Percentiles rank a stretch among this genome's conserved stretches.
Evolutionary conservation across 1,140 invertebrate genomes (phyloP).

Genomic region (Leguminivora glycinivorella): DNA sequence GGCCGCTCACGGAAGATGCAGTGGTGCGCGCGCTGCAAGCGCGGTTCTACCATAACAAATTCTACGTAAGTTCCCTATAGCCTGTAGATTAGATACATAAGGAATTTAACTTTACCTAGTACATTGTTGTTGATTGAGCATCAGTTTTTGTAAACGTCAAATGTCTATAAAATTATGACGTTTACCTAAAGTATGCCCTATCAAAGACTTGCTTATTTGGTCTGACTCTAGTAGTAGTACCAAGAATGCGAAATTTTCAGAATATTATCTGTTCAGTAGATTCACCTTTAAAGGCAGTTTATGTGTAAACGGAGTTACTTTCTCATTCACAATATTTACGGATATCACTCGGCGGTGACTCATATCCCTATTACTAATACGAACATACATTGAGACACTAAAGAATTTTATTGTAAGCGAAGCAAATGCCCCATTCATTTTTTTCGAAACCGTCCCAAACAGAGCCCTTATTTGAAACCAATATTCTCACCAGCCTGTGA

Average conservation of each 20-base stretch:
- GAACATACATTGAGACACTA: not conserved
- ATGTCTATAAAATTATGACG: too few relatives aligned
- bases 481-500: not conserved
- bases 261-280: not conserved
- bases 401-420: not conserved
- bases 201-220: too few relatives aligned
- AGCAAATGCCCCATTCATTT: not conserved
- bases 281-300: not conserved
- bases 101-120: too few relatives aligned
- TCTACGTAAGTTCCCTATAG: slow-evolving; percentile 87
- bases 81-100: not conserved
- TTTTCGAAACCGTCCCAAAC: slow-evolving; percentile 1
- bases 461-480: slow-evolving; percentile 13
- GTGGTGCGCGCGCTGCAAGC: slow-evolving; percentile 94
- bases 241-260: too few relatives aligned
- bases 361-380: not conserved
- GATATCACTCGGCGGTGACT: slow-evolving; percentile 1
- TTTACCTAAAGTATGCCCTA: too few relatives aligned
- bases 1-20: slow-evolving; percentile 95
- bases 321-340: not conserved
- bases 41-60: slow-evolving; percentile 90
- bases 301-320: not conserved
- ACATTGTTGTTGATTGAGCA: too few relatives aligned
- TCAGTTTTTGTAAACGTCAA: too few relatives aligned
- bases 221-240: too few relatives aligned